Evolutionary conservation across 2,113 vertebrate genomes (phyloP), one percentile per base, ranked within the genome.

Genomic region (Myodes glareolus): DNA sequence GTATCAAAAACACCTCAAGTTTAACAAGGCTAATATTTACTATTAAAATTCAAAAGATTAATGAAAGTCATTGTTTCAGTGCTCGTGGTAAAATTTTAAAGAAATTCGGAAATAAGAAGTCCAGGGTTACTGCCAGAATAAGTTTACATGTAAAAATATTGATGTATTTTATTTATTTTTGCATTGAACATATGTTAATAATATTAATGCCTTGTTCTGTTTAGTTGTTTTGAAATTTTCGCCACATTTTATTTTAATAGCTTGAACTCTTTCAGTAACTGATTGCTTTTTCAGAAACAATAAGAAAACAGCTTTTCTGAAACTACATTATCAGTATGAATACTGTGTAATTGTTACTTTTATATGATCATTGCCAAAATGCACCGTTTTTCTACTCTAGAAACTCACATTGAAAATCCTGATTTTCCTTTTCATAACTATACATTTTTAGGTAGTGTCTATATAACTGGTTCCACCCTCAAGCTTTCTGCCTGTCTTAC

Each of bases 11-110:
- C n/a, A 3, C 45, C 7, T 10, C 0, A 70, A 58, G 58, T 95
- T 90, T 81, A 92, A 91, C 73, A 92, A 92, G 47, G 42, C 0
- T 92, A 8, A 13, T 82, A 90, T 78, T 90, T 85, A 61, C 0
- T 85, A 17, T 96, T 97, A 89, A 90, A 61, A 21, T 93, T 68
- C 29, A 61, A 91, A 78, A 86, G 10, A 81, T 67, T 94, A 52
- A 72, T 27, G 45, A 42, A 50, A 68, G 16, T 3, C 14, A 78
- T 70, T 50, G 90, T 7, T 31, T 10, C 7, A 87, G 8, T 42
- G 31, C 4, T 39, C 55, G 7, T 39, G 36, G 76, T 94, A 13
- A 8, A 90, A 36, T 78, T 8, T 61, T 70, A 36, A 14, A 84
- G 31, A 52, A 88, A 77, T 1, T 65, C 39, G 94, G 9, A 27